Evolutionary conservation across 2,113 vertebrate species (phyloP).

Genomic region (Sebastes schlegelii): DNA sequence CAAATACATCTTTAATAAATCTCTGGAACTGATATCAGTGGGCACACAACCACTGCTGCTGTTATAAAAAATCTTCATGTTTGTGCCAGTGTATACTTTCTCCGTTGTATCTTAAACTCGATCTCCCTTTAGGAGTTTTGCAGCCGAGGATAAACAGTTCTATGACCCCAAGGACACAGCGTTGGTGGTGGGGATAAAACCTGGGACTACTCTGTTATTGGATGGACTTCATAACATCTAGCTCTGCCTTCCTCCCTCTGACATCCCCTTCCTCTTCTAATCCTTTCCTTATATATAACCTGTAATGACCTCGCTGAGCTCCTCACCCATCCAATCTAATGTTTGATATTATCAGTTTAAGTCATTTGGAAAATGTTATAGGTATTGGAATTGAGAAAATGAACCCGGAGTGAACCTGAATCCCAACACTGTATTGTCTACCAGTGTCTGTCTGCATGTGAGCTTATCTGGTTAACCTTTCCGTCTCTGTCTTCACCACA

Average conservation of each 20-base stretch:
- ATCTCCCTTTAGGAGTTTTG: background rate
- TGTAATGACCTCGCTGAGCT: slow-evolving; percentile 17
- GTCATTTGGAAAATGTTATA: slow-evolving; percentile 15
- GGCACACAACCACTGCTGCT: background rate
- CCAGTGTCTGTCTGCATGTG: background rate
- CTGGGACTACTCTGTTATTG: slow-evolving; percentile 19
- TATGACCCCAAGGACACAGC: background rate
- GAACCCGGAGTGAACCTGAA: slow-evolving; percentile 19
- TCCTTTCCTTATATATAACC: slow-evolving; percentile 37
- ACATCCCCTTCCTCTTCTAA: slow-evolving; percentile 23
- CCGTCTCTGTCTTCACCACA: no score
- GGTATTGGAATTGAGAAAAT: slow-evolving; percentile 9
- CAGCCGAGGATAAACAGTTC: background rate
- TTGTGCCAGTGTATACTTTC: no score
- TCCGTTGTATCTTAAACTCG: background rate
- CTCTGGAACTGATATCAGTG: no score
- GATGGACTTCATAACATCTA: slow-evolving; percentile 18
- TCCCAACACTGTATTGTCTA: background rate
- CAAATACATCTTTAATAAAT: no score
- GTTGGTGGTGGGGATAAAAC: background rate
- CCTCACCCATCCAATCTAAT: slow-evolving; percentile 3
- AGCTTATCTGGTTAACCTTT: background rate
- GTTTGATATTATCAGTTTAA: slow-evolving; percentile 33
- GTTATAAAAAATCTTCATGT: background rate
- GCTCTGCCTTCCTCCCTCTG: slow-evolving; percentile 2